Evolutionary conservation across 2,888 invertebrate genomes (phyloP).

Genomic region (Cynaeus angustus): DNA sequence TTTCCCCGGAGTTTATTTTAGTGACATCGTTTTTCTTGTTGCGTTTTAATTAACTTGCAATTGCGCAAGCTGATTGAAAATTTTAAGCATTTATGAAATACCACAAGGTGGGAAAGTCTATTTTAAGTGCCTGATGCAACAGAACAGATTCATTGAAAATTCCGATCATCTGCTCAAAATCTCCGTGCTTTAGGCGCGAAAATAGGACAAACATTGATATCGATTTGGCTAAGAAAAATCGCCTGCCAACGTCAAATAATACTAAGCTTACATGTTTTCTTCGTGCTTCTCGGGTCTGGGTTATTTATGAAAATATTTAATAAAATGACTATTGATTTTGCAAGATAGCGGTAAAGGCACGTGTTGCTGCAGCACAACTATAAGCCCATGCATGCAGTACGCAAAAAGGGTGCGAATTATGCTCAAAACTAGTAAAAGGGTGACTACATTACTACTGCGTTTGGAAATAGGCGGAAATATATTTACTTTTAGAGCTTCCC

Average conservation of each 20-base stretch:
- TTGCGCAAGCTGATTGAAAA: too few species aligned
- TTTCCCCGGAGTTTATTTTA: too few species aligned
- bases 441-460: constrained; percentile 12
- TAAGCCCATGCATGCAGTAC: constrained; percentile 6
- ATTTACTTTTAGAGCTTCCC: constrained; percentile 48
- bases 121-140: constrained; percentile 33
- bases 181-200: constrained; percentile 14
- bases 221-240: too few species aligned
- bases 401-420: constrained; percentile 18
- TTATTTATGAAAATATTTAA: constrained; percentile 20
- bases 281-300: too few species aligned
- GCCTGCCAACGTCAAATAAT: too few species aligned
- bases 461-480: constrained; percentile 18
- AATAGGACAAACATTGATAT: background rate
- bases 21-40: too few species aligned
- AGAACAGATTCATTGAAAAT: too few species aligned
- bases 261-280: too few species aligned
- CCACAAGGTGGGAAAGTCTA: constrained; percentile 6
- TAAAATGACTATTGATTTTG: constrained; percentile 41
- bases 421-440: constrained; percentile 11
- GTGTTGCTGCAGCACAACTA: constrained; percentile 35
- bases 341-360: constrained; percentile 41
- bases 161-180: background rate
- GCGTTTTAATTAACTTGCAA: too few species aligned
- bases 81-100: too few species aligned